These are phyloP conservation scores for Forbesichthys agassizii DNA, from an alignment of 2,113 vertebrate genomes.

Conservation along the genomic window DNA sequence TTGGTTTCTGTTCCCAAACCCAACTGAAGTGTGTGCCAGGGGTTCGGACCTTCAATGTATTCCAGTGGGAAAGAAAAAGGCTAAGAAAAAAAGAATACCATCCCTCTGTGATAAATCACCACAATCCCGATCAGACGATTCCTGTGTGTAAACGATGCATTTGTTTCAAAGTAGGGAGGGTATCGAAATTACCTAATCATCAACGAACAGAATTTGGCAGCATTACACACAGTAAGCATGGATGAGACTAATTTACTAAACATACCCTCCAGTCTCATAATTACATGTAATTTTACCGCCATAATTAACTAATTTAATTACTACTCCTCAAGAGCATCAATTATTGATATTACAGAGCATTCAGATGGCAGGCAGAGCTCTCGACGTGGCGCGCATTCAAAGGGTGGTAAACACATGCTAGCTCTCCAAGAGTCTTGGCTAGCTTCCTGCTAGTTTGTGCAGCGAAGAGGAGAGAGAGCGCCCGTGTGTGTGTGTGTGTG, in stretches of 20 bases:
- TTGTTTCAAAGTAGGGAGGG: constrained; percentile 89
- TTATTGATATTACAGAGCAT: constrained; percentile 99
- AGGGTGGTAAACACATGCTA: constrained; percentile 93
- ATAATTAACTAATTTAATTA: constrained; percentile 99
- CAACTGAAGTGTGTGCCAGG: too few species aligned
- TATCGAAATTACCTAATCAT: constrained; percentile 99
- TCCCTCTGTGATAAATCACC: constrained; percentile 45
- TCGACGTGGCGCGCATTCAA: constrained; percentile 93
- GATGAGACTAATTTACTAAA: constrained; percentile 99
- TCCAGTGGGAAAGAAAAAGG: background rate
- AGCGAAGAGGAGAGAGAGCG: constrained; percentile 28
- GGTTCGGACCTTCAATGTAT: background rate
- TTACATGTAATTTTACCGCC: constrained; percentile 99
- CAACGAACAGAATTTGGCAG: constrained; percentile 99
- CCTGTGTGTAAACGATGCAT: constrained; percentile 91
- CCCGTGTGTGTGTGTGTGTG: constrained; percentile 20
- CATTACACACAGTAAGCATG: constrained; percentile 97
- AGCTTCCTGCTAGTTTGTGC: constrained; percentile 71
- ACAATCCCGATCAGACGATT: constrained; percentile 79
- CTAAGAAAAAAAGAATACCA: constrained; percentile 25
- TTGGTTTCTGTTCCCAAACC: too few species aligned
- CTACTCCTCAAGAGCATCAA: constrained; percentile 99
- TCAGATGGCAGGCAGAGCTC: constrained; percentile 92
- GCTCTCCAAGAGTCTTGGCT: constrained; percentile 80
- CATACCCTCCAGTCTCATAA: constrained; percentile 99